Evolutionary conservation across 2,797 vertebrate species (phyloP), one percentile per base, ranked within the genome.

Genomic region (Varecia variegata): DNA sequence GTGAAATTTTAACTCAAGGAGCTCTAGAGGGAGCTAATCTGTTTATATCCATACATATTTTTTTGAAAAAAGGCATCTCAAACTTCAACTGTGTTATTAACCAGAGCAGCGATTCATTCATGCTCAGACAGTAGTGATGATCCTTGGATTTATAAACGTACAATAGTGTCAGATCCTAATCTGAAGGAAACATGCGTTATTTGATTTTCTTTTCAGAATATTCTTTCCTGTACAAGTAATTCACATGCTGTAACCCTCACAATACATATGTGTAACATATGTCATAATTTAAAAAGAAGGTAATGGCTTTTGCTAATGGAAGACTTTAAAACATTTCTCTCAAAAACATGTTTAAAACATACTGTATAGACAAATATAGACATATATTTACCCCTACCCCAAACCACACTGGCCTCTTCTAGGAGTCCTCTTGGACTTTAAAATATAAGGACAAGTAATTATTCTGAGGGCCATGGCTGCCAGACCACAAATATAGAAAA

Each of bases 211-310:
- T 27, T 97, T 96, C 73, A 96, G 71, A 83, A 74, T 97, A 97
- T 96, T 94, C 77, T 97, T 86, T 89, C 70, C 91, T 96, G 9
- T 96, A 82, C 90, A 95, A 97, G 96, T 71, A 50, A 23, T 92
- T 62, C 68, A 27, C 88, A 54, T 90, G 73, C 87, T 94, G 3
- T 93, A 90, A 52, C 62, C 52, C 56, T 96, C 67, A 68, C 13
- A 50, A 73, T 90, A 79, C 96, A 93, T 93, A n/a, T 97, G 97
- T 96, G 81, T 92, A 92, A 77, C 97, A 97, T 58, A 88, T 96
- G 96, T 93, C 62, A 74, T 88, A 87, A 60, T 95, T 79, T 90
- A 17, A 67, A 85, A 92, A 73, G 62, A 95, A 94, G 23, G 91
- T 86, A 62, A 73, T 95, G 47, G 76, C 50, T 97, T 96, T 97